Percentiles rank a stretch among this genome's conserved stretches.
These are phyloP conservation scores for Craniophora ligustri DNA, from an alignment of 2,888 invertebrate genomes.

Conservation along the genomic window DNA sequence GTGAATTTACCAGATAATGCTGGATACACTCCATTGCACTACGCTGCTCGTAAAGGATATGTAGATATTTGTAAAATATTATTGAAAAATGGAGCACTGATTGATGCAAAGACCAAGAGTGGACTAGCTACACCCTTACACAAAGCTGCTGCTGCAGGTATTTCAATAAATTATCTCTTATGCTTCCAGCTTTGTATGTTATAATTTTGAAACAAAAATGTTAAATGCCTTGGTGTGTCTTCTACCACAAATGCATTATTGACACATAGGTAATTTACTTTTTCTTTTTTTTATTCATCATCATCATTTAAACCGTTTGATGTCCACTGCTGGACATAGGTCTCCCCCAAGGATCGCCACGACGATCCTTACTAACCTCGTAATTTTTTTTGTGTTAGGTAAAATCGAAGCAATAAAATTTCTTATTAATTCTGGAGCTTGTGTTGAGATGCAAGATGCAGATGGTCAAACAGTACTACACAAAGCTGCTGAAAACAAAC, in stretches of 20 bases:
- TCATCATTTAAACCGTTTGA: too few relatives aligned
- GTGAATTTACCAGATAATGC: slow-evolving; percentile 91
- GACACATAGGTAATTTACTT: too few relatives aligned
- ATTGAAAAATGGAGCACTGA: slow-evolving; percentile 91
- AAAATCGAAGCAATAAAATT: slow-evolving; percentile 90
- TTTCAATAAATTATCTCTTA: slow-evolving; percentile 15
- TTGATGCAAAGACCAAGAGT: slow-evolving; percentile 92
- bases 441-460: slow-evolving; percentile 90
- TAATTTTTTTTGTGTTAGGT: slow-evolving; percentile 78
- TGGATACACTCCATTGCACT: slow-evolving; percentile 96
- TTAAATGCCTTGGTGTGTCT: too few relatives aligned
- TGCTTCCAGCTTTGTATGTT: neutral
- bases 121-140: slow-evolving; percentile 94
- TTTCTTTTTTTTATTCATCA: too few relatives aligned
- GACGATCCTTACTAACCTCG: neutral
- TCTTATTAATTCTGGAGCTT: slow-evolving; percentile 90
- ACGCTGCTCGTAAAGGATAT: slow-evolving; percentile 95
- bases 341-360: too few relatives aligned
- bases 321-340: too few relatives aligned
- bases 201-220: too few relatives aligned
- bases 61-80: slow-evolving; percentile 91
- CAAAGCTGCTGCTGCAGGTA: slow-evolving; percentile 93
- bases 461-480: slow-evolving; percentile 95
- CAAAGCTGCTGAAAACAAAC: slow-evolving; percentile 90
- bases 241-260: too few relatives aligned